A percentile compares a stretch with the other conserved stretches of the same genome.
phyloP scores from a whole-genome alignment of 2,797 vertebrate genomes.

The Brotula barbata region DNA sequence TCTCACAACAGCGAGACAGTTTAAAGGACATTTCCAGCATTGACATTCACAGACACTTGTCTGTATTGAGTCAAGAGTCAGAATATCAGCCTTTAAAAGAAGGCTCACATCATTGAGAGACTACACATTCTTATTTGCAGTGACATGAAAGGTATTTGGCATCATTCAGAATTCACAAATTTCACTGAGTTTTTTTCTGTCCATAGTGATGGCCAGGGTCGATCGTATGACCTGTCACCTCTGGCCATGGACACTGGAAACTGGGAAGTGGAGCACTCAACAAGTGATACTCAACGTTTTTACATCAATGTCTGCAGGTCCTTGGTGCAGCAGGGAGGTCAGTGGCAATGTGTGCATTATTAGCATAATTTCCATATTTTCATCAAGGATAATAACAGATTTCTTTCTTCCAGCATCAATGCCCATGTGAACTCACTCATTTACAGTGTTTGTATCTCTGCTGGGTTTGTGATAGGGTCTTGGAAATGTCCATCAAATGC shows the following conservation, averaged over 20 bases:
- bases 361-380: background rate
- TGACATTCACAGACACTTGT: too few relatives aligned
- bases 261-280: conserved; percentile 82
- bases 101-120: too few relatives aligned
- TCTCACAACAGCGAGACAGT: too few relatives aligned
- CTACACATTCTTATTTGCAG: too few relatives aligned
- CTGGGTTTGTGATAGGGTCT: conserved; percentile 60
- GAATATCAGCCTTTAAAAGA: too few relatives aligned
- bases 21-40: too few relatives aligned
- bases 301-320: conserved; percentile 95
- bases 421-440: too few relatives aligned
- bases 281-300: conserved; percentile 72
- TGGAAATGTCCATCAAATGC: conserved; percentile 85
- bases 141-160: too few relatives aligned
- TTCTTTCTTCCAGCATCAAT: too few relatives aligned
- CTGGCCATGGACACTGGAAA: conserved; percentile 84
- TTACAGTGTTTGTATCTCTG: background rate
- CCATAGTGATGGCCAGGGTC: conserved; percentile 83
- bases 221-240: conserved; percentile 89
- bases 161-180: too few relatives aligned
- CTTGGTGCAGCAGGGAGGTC: conserved; percentile 83
- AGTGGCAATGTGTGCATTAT: conserved; percentile 29
- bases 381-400: background rate
- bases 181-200: conserved; percentile 8
- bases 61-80: too few relatives aligned